Base-by-base conservation (phyloP, 2,113 vertebrate species). In the Myrmecophaga tridactyla region DNA sequence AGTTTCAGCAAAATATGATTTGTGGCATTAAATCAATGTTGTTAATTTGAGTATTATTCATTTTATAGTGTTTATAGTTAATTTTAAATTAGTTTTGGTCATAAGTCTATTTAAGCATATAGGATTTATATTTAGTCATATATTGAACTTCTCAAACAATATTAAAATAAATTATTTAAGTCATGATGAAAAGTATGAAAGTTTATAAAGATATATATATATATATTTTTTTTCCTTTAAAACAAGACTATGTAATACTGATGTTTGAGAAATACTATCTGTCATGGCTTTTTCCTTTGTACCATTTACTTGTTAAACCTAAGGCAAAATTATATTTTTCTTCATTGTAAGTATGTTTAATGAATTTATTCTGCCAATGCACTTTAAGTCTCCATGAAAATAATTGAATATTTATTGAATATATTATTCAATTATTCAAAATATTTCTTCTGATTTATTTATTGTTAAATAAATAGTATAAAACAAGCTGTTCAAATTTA, bases 61-160 rank as follows among this genome's bases (percentile, higher is more conserved):
- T 53, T 92, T 92, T n/a, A 27, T 69, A 69, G 14, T 69, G 15
- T 69, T 80, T 36, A 85, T 76, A 87, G 62, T 88, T 92, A 90
- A 77, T 39, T 87, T 78, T 90, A 15, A 96, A 90, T 93, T 78
- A 46, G 3, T 75, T 87, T 94, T 80, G 10, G 9, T 46, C 39
- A 13, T 29, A 43, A 31, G n/a, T 36, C 41, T 84, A 1, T 62
- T n/a, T 60, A 46, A 89, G 5, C 3, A 88, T 39, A 69, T 27
- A 0, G 7, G 75, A 62, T 93, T 87, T 53, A 93, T 75, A 87
- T 1, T 9, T 53, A 84, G 4, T 7, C 4, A 27, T 91, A 27
- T 89, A 27, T 46, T 91, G 4, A 46, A 48, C 58, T 73, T 60
- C 9, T 53, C 73, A 77, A 73, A 0, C 27, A 75, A 87, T 8